phyloP scores from a whole-genome alignment of 2,888 invertebrate genomes.

The Drosophila barbarae region DNA sequence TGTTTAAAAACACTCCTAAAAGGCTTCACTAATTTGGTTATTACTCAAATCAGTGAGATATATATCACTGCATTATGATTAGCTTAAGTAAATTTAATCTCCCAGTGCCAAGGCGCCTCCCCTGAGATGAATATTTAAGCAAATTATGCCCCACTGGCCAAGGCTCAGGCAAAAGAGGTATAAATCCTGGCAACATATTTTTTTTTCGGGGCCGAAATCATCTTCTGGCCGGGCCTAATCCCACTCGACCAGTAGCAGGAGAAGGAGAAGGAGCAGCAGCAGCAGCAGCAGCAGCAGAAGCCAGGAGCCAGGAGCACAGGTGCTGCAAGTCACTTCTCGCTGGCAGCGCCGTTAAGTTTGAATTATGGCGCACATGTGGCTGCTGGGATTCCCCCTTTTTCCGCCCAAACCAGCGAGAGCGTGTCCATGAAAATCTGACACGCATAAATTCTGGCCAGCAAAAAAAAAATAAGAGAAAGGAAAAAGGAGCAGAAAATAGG shows the following conservation, averaged over 20 bases:
- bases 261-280: background rate
- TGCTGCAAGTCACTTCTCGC: constrained; percentile 43
- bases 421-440: constrained; percentile 71
- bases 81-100: constrained; percentile 35
- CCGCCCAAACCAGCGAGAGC: constrained; percentile 21
- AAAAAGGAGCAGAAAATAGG: background rate
- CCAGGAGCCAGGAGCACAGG: constrained; percentile 40
- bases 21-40: constrained; percentile 2
- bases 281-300: background rate
- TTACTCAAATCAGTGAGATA: background rate
- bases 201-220: constrained; percentile 22
- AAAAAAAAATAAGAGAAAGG: background rate
- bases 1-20: background rate
- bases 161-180: constrained; percentile 6
- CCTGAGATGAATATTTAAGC: constrained; percentile 40
- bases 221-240: constrained; percentile 9
- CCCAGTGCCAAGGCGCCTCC: constrained; percentile 16
- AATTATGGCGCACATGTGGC: constrained; percentile 69
- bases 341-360: constrained; percentile 47
- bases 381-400: constrained; percentile 40
- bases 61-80: constrained; percentile 16
- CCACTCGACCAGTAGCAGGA: constrained; percentile 8
- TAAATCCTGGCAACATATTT: constrained; percentile 30
- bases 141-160: constrained; percentile 32
- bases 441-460: constrained; percentile 59